These are phyloP conservation scores for Bagarius yarrelli DNA, from an alignment of 2,113 vertebrate genomes.

Conservation along the genomic window DNA sequence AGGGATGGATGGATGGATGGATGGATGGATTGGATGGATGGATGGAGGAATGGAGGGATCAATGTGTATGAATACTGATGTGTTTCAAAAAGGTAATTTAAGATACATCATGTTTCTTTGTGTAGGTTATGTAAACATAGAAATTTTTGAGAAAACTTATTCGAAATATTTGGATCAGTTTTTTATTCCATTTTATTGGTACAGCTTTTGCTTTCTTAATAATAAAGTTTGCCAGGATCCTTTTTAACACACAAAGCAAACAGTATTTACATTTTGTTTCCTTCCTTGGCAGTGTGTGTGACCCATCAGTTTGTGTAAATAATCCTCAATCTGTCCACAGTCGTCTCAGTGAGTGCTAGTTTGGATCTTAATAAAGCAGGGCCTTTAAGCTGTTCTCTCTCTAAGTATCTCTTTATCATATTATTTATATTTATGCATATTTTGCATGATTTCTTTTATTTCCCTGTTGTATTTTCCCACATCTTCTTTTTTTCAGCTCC, in stretches of 20 bases:
- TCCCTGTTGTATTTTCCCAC: not conserved
- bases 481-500: not conserved
- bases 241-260: not conserved
- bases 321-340: not conserved
- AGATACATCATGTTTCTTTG: too few species aligned
- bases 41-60: too few species aligned
- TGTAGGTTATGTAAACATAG: too few species aligned
- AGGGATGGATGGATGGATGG: too few species aligned
- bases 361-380: not conserved
- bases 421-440: slow-evolving; percentile 15
- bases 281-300: not conserved
- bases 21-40: too few species aligned
- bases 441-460: slow-evolving; percentile 20
- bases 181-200: not conserved
- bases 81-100: too few species aligned
- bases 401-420: slow-evolving; percentile 4
- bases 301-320: not conserved
- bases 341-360: not conserved
- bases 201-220: not conserved
- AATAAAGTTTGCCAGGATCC: not conserved
- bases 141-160: too few species aligned
- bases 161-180: not conserved
- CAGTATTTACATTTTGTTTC: not conserved
- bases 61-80: too few species aligned
- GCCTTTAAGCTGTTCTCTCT: not conserved